A percentile compares a stretch with the other conserved stretches of the same genome.
Conservation (phyloP, 2,797 vertebrate genomes). For the Discoglossus pictus region DNA sequence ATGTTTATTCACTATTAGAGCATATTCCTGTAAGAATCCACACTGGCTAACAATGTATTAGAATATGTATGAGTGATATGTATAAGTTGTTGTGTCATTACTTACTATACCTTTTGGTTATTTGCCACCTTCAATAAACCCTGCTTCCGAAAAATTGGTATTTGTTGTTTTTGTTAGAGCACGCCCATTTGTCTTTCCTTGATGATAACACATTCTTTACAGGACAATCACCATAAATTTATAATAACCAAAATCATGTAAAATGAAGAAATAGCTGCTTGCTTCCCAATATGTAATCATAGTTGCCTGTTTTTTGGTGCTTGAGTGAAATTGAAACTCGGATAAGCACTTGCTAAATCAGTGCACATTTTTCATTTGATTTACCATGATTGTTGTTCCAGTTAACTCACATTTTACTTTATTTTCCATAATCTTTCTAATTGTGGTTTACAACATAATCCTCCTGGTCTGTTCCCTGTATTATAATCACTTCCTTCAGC, state of each 20-base stretch:
- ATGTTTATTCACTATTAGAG: too few relatives aligned
- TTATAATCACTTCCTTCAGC: neutral
- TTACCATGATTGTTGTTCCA: conserved; percentile 29
- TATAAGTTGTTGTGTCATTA: too few relatives aligned
- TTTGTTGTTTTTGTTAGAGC: too few relatives aligned
- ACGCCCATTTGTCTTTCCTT: neutral
- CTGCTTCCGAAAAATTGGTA: too few relatives aligned
- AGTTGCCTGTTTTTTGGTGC: neutral
- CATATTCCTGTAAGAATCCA: too few relatives aligned
- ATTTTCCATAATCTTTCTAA: conserved; percentile 16
- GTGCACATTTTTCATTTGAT: conserved; percentile 21
- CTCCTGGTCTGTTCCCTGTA: neutral
- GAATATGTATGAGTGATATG: too few relatives aligned
- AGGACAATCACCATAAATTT: neutral
- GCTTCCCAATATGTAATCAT: neutral
- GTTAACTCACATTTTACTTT: neutral
- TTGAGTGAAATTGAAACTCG: conserved; percentile 21
- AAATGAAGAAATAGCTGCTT: conserved; percentile 7
- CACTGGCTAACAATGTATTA: too few relatives aligned
- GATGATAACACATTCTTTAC: neutral
- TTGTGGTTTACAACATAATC: conserved; percentile 35
- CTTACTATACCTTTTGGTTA: too few relatives aligned
- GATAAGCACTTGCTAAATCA: conserved; percentile 24
- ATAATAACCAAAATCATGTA: neutral
- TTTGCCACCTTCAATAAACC: too few relatives aligned